Conservation (phyloP, 2,113 vertebrate genomes). For the Notothenia rossii region DNA sequence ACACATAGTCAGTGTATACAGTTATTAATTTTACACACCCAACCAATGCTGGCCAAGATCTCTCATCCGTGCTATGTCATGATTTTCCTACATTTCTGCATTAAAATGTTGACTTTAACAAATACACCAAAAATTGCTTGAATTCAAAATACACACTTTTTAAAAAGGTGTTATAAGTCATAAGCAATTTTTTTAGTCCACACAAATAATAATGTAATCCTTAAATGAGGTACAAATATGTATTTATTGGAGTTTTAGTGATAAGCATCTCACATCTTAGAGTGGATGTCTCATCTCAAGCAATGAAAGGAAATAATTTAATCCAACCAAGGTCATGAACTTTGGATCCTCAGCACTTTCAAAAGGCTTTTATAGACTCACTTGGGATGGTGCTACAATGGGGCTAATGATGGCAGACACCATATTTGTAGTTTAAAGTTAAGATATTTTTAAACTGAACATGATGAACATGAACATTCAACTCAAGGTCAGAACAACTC, state of each 20-base stretch:
- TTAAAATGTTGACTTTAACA: neutral
- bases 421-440: neutral
- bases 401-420: neutral
- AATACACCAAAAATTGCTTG: neutral
- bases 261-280: neutral
- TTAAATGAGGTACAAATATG: neutral
- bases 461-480: neutral
- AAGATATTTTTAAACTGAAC: neutral
- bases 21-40: neutral
- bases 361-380: slow-evolving; percentile 6
- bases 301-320: neutral
- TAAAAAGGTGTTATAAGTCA: neutral
- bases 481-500: no score
- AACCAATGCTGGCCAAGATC: neutral
- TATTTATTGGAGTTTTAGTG: neutral
- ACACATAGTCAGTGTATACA: neutral
- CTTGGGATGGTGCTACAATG: neutral
- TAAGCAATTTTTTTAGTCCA: neutral
- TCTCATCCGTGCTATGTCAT: neutral
- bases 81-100: neutral
- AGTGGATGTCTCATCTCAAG: neutral
- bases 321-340: slow-evolving; percentile 11
- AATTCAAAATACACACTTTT: neutral
- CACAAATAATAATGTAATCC: neutral
- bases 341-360: slow-evolving; percentile 5